phyloP scores from a whole-genome alignment of 2,113 vertebrate genomes.

The Rhinichthys klamathensis region DNA sequence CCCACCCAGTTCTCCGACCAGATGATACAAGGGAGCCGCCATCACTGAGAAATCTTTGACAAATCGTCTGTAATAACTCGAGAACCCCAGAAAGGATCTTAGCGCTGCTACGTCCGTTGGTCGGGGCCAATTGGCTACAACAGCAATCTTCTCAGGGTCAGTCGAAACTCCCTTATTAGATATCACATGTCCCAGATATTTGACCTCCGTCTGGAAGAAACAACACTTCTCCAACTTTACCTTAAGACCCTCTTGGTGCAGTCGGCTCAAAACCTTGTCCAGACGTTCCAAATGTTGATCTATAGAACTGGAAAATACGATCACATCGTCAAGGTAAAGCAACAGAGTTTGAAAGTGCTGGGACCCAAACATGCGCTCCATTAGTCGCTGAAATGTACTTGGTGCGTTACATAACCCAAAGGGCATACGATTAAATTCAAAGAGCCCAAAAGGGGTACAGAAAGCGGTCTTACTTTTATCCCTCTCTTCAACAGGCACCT shows the following conservation, averaged over 20 bases:
- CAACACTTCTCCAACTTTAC: not conserved
- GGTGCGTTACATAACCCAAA: not conserved
- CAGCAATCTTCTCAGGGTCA: not conserved
- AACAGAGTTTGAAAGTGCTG: not conserved
- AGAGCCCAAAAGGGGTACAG: no score
- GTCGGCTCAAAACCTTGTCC: not conserved
- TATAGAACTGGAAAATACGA: not conserved
- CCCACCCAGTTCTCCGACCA: not conserved
- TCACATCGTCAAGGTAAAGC: not conserved
- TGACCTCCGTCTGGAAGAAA: not conserved
- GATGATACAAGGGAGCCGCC: not conserved
- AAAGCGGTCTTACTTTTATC: no score
- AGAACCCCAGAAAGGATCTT: not conserved
- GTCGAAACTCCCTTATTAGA: not conserved
- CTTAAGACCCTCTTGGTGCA: not conserved
- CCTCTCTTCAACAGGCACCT: no score
- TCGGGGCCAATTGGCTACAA: not conserved
- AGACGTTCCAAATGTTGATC: not conserved
- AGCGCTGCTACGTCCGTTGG: not conserved
- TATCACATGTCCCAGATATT: conserved; percentile 10
- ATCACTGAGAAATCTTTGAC: not conserved
- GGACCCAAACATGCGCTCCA: not conserved
- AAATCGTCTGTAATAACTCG: not conserved
- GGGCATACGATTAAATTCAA: no score
- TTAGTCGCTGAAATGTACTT: not conserved